Base-by-base conservation (phyloP, 2,888 invertebrate genomes). In the Idaea straminata region DNA sequence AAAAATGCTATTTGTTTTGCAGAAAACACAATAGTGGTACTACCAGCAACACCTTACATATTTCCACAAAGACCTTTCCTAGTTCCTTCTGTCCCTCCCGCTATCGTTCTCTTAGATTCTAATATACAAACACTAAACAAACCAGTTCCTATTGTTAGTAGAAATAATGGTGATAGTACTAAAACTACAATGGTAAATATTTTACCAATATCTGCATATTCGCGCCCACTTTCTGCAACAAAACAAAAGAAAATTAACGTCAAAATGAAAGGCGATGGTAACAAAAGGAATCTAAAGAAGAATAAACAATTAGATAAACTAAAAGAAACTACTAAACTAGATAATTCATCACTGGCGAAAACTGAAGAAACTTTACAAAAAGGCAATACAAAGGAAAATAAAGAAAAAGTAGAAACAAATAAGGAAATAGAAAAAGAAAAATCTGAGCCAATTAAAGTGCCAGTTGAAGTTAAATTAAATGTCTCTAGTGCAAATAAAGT, bases 171-270 rank as follows among this genome's bases (percentile, higher is more conserved):
- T 72, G 91, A 92, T 74, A 84, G 87, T 61, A 92, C 92, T 35
- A 92, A 86, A 84, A 92, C 92, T 57, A 92, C 92, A 57, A 92
- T 90, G 91, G 92, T 92, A 47, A 92, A 92, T 80, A 88, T 92
- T 68, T 77, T 92, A 69, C 92, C 92, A 35, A 91, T 92, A 85
- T 87, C 92, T 61, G 92, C 92, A n/a, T 92, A 91, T 77, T 91
- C 92, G 16, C 84, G 83, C 67, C 87, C 92, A 38, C 69, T 91
- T 59, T 92, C 92, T 62, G 88, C 85, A 34, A 79, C 74, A 36
- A 92, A 87, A 82, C 75, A 65, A 67, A 91, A 86, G 74, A 92
- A 86, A 76, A 82, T 64, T 70, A 81, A 70, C 76, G 66, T 80
- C 0, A 91, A 84, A 70, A 62, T 79, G 62, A 89, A 86, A 79